phyloP scores from a whole-genome alignment of 1,140 invertebrate species.

The Apis dorsata region DNA sequence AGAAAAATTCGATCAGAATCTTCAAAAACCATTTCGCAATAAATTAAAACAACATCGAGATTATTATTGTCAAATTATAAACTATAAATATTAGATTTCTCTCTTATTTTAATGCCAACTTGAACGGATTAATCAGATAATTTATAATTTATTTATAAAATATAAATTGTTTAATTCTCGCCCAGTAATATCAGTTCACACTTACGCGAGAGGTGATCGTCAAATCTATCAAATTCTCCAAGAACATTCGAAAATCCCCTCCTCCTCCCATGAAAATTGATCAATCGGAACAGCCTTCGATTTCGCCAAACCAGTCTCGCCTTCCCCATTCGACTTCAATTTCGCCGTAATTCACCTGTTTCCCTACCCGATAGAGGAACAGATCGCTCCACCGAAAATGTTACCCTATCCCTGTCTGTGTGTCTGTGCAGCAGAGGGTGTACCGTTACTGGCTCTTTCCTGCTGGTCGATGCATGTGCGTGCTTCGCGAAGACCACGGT shows the following conservation, averaged over 20 bases:
- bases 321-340: not conserved
- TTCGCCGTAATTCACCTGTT: slow-evolving; percentile 17
- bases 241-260: too few relatives aligned
- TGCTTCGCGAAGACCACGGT: slow-evolving; percentile 41
- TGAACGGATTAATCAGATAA: too few relatives aligned
- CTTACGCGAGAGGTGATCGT: not conserved
- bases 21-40: too few relatives aligned
- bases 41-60: too few relatives aligned
- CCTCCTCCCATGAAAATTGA: not conserved
- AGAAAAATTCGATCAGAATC: too few relatives aligned
- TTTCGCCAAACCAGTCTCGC: not conserved
- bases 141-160: too few relatives aligned
- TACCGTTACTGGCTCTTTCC: slow-evolving; percentile 25
- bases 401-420: not conserved
- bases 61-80: too few relatives aligned
- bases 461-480: slow-evolving; percentile 9
- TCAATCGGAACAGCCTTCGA: not conserved
- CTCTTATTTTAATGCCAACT: too few relatives aligned
- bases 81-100: too few relatives aligned
- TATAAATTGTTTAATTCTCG: too few relatives aligned
- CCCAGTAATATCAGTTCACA: too few relatives aligned
- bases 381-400: not conserved
- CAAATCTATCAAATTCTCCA: not conserved
- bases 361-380: not conserved
- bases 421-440: not conserved